A percentile compares a stretch with the other conserved stretches of the same genome.
Evolutionary conservation across 2,888 invertebrate genomes (phyloP).

Genomic region (Dendrolimus houi): DNA sequence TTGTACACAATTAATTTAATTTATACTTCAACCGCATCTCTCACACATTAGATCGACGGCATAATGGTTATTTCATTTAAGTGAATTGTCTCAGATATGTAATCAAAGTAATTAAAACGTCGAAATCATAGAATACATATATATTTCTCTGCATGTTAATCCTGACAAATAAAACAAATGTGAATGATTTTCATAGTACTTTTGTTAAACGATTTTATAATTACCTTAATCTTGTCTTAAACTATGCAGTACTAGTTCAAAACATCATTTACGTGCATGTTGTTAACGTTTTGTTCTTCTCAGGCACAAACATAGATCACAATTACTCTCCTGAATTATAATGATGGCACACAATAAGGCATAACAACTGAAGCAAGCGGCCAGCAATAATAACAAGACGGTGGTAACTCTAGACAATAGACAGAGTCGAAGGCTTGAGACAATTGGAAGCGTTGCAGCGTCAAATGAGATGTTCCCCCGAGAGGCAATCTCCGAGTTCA

Average conservation of each 20-base stretch:
- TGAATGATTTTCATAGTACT: too few species aligned
- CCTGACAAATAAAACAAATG: too few species aligned
- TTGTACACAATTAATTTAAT: conserved; percentile 48
- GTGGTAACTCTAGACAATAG: conserved; percentile 44
- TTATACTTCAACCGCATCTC: conserved; percentile 25
- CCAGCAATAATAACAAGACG: conserved; percentile 31
- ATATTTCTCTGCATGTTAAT: too few species aligned
- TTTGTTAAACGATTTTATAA: too few species aligned
- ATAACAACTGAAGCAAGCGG: conserved; percentile 18
- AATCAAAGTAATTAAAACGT: too few species aligned
- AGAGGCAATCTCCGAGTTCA: conserved; percentile 64
- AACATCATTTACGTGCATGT: too few species aligned
- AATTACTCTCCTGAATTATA: not conserved
- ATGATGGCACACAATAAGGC: conserved; percentile 18
- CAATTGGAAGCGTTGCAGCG: conserved; percentile 65
- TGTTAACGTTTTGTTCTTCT: too few species aligned
- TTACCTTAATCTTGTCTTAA: too few species aligned
- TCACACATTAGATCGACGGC: conserved; percentile 20
- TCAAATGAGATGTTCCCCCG: conserved; percentile 64
- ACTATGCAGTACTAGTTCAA: too few species aligned
- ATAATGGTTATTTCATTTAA: conserved; percentile 30
- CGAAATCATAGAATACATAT: too few species aligned
- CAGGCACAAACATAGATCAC: too few species aligned
- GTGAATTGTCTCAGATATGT: conserved; percentile 20
- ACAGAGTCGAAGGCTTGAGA: conserved; percentile 40